These are phyloP conservation scores for Gymnarchus niloticus DNA, from an alignment of 2,113 vertebrate species.

Conservation along the genomic window DNA sequence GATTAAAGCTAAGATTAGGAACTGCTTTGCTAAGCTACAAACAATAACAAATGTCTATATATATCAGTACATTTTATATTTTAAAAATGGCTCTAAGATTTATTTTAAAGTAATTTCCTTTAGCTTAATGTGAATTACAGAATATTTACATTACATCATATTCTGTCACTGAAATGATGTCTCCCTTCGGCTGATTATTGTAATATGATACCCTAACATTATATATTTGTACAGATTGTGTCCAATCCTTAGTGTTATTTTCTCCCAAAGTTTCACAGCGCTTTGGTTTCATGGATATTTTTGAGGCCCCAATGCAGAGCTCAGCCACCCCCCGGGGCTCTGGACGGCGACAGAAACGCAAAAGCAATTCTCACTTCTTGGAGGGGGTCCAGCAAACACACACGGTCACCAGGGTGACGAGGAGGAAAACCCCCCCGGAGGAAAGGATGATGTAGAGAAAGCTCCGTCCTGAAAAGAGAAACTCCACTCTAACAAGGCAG, in stretches of 20 bases:
- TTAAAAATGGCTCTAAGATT: not conserved
- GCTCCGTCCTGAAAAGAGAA: constrained; percentile 58
- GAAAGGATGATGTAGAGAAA: constrained; percentile 76
- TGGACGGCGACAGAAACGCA: not conserved
- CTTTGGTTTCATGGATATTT: not conserved
- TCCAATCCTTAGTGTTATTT: not conserved
- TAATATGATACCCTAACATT: not conserved
- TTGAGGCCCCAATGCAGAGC: not conserved
- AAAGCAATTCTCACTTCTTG: constrained; percentile 58
- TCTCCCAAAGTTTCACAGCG: not conserved
- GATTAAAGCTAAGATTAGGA: not conserved
- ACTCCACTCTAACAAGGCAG: not conserved
- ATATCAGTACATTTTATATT: not conserved
- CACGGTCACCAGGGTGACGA: constrained; percentile 74
- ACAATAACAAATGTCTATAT: not conserved
- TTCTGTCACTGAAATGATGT: not conserved
- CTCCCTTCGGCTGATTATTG: not conserved
- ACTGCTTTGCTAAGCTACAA: not conserved
- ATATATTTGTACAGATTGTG: not conserved
- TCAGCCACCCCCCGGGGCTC: not conserved
- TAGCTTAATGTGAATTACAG: not conserved
- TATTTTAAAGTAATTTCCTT: not conserved
- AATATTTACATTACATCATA: no score
- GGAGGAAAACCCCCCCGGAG: constrained; percentile 71
- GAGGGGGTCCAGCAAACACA: constrained; percentile 78